Conservation (phyloP, 1,140 invertebrate species). For the Neotoxoptera formosana region DNA sequence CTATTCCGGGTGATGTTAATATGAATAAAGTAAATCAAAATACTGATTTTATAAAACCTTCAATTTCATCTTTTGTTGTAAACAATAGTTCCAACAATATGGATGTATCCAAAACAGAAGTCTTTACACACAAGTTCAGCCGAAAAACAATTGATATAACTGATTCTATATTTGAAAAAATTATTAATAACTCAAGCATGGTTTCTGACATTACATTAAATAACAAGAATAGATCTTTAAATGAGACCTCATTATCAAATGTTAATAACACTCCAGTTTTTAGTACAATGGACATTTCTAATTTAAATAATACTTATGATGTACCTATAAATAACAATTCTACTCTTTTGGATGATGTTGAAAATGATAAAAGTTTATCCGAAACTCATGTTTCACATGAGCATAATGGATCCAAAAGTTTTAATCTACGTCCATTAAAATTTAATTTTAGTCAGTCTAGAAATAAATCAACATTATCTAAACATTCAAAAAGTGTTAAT, state of each 20-base stretch:
- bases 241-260: background rate
- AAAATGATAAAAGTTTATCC: background rate
- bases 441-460: background rate
- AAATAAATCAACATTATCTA: background rate
- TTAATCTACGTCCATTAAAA: background rate
- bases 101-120: background rate
- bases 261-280: background rate
- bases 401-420: background rate
- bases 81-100: background rate
- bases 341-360: constrained; percentile 7
- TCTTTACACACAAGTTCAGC: background rate
- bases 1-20: background rate
- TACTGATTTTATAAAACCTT: background rate
- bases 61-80: background rate
- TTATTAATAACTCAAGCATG: background rate
- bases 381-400: background rate
- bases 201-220: background rate
- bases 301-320: constrained; percentile 44
- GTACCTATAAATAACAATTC: background rate
- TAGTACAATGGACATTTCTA: background rate
- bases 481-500: too few relatives aligned
- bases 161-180: constrained; percentile 1
- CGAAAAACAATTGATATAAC: background rate
- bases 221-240: background rate
- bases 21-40: background rate